Conservation (phyloP, 2,113 vertebrate genomes). For the Speoplatyrhinus poulsoni region DNA sequence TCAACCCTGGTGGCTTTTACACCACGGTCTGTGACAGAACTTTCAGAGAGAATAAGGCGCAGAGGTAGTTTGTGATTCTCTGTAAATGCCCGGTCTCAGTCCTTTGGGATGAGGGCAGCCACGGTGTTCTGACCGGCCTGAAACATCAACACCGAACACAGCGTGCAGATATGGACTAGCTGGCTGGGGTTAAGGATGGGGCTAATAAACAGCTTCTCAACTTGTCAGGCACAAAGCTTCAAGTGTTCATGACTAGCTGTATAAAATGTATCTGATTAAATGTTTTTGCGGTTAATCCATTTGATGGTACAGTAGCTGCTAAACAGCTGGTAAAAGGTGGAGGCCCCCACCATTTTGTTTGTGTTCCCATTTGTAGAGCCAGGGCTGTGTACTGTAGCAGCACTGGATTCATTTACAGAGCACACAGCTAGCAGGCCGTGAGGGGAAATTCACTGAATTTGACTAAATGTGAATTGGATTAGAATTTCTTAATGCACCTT, state of each 20-base stretch:
- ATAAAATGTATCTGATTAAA: too few relatives aligned
- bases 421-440: too few relatives aligned
- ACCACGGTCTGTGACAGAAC: constrained; percentile 22
- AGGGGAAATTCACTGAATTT: too few relatives aligned
- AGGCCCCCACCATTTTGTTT: too few relatives aligned
- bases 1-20: constrained; percentile 34
- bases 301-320: too few relatives aligned
- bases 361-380: too few relatives aligned
- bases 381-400: too few relatives aligned
- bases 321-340: too few relatives aligned
- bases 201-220: constrained; percentile 2
- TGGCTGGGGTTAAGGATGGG: constrained; percentile 4
- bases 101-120: neutral
- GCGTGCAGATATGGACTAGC: constrained; percentile 3
- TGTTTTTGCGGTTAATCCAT: too few relatives aligned
- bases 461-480: too few relatives aligned
- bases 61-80: constrained; percentile 33
- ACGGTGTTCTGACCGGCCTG: constrained; percentile 6
- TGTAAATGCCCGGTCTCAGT: constrained; percentile 21
- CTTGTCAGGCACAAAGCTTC: constrained; percentile 25
- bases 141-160: neutral
- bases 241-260: constrained; percentile 1
- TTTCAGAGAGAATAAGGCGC: constrained; percentile 41
- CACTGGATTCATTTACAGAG: too few relatives aligned
- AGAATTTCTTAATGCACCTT: too few relatives aligned